Evolutionary conservation across 2,888 invertebrate genomes (phyloP), one percentile per base, ranked within the genome.

Genomic region (Embidobia sp.): DNA sequence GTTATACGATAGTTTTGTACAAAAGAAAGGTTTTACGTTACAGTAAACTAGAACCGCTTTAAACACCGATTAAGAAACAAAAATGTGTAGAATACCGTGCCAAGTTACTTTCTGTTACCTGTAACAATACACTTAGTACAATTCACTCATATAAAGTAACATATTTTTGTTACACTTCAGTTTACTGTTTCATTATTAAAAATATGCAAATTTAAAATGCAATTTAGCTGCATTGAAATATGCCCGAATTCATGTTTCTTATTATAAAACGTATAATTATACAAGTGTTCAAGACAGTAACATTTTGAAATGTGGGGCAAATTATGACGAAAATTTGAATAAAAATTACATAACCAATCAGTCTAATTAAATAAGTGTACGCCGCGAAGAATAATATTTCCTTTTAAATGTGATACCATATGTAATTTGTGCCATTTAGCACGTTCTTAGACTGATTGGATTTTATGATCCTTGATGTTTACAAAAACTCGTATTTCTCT

Each of bases 401-500:
- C 61, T 63, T 64, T 76, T 64, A 42, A 26, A 49, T n/a, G 22
- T n/a, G 8, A 15, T 13, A 26, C 51, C 63, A 64, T 57, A 44
- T 48, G 37, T 40, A 63, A 75, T 64, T 42, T 69, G 51, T 76
- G 57, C 35, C 76, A 76, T 69, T 70, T 49, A 57, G 42, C 55
- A 44, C 69, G 53, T 69, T 69, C 69, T 69, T 51, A 64, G 46
- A 33, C 67, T 10, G 55, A 48, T 63, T 63, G 37, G 37, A 59
- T 75, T 61, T 69, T 49, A 67, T 33, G 63, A 49, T 49, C 51
- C 66, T 67, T 61, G 57, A 61, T 48, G 55, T 29, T 35, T 13
- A n/a, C 42, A 72, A 72, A 67, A 74, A 61, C 72, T 66, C 33
- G 67, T 67, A 48, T 72, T 66, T 57, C 78, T 80, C 75, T 46